phyloP scores from a whole-genome alignment of 2,797 vertebrate genomes.

The Otus scops region DNA sequence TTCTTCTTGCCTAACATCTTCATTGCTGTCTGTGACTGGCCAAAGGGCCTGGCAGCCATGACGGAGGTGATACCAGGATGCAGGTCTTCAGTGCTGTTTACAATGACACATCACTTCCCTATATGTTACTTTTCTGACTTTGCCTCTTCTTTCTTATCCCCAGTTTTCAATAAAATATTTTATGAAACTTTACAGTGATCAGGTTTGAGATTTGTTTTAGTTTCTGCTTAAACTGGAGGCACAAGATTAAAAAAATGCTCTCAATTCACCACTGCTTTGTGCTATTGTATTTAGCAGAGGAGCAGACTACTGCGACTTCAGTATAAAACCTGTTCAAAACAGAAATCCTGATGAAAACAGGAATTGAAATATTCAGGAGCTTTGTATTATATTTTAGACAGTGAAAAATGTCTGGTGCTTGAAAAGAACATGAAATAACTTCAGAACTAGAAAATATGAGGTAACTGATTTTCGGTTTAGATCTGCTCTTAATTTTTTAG shows the following conservation, averaged over 20 bases:
- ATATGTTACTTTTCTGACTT: background rate
- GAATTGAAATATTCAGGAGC: background rate
- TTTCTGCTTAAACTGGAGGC: background rate
- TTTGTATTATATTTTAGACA: background rate
- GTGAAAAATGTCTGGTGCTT: background rate
- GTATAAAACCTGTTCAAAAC: background rate
- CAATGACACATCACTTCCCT: background rate
- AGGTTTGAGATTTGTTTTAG: background rate
- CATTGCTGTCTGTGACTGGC: background rate
- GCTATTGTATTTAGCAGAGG: background rate
- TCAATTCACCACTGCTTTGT: background rate
- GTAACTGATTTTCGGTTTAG: background rate
- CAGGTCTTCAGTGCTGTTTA: background rate
- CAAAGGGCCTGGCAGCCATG: accelerated
- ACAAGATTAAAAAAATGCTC: background rate
- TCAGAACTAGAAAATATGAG: background rate
- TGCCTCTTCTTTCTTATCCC: background rate
- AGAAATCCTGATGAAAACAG: background rate
- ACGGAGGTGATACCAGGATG: accelerated
- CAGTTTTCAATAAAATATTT: background rate
- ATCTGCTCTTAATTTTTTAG: background rate
- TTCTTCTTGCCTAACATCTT: background rate
- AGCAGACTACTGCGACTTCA: background rate
- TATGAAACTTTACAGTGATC: background rate
- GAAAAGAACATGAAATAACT: background rate